Evolutionary conservation across 2,888 invertebrate genomes (phyloP), one percentile per base, ranked within the genome.

Genomic region (Sturmia bella): DNA sequence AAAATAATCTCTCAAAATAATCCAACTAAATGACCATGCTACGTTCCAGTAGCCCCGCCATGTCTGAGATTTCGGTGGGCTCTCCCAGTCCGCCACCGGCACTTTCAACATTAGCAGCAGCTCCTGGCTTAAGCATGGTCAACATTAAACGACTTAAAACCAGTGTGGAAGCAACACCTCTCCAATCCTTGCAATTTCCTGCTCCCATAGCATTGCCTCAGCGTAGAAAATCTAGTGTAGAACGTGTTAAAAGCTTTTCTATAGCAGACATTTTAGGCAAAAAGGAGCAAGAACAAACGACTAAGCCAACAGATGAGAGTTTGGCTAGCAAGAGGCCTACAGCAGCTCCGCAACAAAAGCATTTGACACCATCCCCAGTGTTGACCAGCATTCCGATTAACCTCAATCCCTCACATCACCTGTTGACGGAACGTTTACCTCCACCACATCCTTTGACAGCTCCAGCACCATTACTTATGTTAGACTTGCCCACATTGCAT

Each of bases 241-340:
- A 95, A 73, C 96, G 97, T 11, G 95, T 97, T 45, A 97, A 97
- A 90, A 96, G 97, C 90, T 98, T 98, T 90, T 96, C 96, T 68
- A 98, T 98, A 81, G 92, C 95, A 89, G 98, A 98, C 92, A 98
- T 98, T 89, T 92, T 98, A 84, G 96, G 95, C 86, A 96, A 96
- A 89, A 85, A 85, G 1, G 94, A 87, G 21, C 85, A 80, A 1
- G 69, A 54, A 50, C 17, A 37, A 13, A 64, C 24, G 15, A 5
- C 15, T 9, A n/a, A 50, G 7, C 1, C 21, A 13, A 11, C 43
- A 15, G 48, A 41, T 13, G 56, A 45, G 24, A 43, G 17, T 13
- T n/a, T 19, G 21, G 1, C 17, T 45, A 11, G 19, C 73, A 64
- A 56, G 45, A 64, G 64, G n/a, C 52, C 72, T 0, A n/a, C 17